A percentile compares a stretch with the other conserved stretches of the same genome.
phyloP scores from a whole-genome alignment of 2,113 vertebrate species.

The Oplegnathus fasciatus region DNA sequence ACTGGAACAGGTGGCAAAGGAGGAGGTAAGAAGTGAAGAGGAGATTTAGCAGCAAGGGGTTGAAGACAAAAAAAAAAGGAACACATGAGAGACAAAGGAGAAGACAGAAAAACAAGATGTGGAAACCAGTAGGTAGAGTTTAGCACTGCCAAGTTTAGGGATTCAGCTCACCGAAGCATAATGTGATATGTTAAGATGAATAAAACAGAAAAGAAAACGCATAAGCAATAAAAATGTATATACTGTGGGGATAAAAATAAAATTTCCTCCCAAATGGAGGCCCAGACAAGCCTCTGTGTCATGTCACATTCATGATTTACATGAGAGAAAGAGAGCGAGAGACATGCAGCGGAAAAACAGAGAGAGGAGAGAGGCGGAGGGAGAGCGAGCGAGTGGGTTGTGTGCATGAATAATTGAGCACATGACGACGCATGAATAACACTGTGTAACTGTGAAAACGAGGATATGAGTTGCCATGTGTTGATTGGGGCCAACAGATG shows the following conservation, averaged over 20 bases:
- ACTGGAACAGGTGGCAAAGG: neutral
- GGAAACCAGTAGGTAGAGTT: constrained; percentile 16
- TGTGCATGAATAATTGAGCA: constrained; percentile 66
- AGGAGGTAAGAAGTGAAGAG: neutral
- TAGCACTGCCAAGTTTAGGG: neutral
- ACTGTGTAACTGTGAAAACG: constrained; percentile 38
- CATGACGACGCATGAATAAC: constrained; percentile 50
- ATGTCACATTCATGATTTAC: constrained; percentile 57
- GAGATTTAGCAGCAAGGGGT: neutral
- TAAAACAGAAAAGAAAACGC: constrained; percentile 20
- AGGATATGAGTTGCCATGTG: constrained; percentile 39
- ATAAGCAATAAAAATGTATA: constrained; percentile 1
- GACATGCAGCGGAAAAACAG: neutral
- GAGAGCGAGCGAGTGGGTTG: constrained; percentile 40
- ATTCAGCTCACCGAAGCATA: constrained; percentile 19
- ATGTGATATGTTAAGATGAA: constrained; percentile 24
- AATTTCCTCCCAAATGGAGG: neutral
- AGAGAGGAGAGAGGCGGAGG: constrained; percentile 16
- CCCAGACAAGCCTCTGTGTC: neutral
- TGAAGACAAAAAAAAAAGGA: neutral
- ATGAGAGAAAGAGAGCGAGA: constrained; percentile 25
- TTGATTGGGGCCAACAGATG: constrained; percentile 43
- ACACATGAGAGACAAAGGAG: neutral
- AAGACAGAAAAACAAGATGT: constrained; percentile 31
- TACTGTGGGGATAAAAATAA: constrained; percentile 26